These are phyloP conservation scores for Papilio xuthus DNA, from an alignment of 1,140 invertebrate species.

Conservation along the genomic window DNA sequence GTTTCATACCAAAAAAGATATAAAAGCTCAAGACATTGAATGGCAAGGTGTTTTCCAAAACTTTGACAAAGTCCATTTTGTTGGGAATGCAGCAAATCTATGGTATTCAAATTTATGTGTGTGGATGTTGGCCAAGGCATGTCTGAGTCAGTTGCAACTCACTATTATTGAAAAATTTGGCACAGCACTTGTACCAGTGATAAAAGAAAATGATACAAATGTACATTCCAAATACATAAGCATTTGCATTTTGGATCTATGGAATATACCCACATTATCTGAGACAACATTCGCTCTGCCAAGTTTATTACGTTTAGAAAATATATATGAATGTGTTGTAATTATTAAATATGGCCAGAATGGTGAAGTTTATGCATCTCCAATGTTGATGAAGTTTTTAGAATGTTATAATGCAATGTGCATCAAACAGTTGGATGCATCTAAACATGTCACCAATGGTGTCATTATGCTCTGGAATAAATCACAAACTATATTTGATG, in stretches of 20 bases:
- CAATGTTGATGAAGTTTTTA: constrained; percentile 53
- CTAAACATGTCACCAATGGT: constrained; percentile 45
- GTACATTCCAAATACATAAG: constrained; percentile 30
- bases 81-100: constrained; percentile 53
- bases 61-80: constrained; percentile 61
- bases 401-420: constrained; percentile 45
- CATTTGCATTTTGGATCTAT: constrained; percentile 20
- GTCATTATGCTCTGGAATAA: constrained; percentile 59
- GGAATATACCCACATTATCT: constrained; percentile 2
- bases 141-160: constrained; percentile 50
- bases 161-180: constrained; percentile 44
- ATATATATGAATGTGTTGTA: constrained; percentile 53
- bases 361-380: constrained; percentile 47
- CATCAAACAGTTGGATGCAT: constrained; percentile 39
- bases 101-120: constrained; percentile 45
- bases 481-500: constrained; percentile 55
- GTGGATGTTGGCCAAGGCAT: constrained; percentile 49
- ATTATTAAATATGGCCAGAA: constrained; percentile 16
- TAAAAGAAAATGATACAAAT: constrained; percentile 31
- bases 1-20: constrained; percentile 42
- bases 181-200: constrained; percentile 37
- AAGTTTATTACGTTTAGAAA: constrained; percentile 11
- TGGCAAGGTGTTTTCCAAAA: constrained; percentile 59
- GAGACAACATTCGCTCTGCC: constrained; percentile 37
- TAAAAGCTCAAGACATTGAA: constrained; percentile 41